Conservation (phyloP, 2,797 vertebrate species). For the Antrozous pallidus region DNA sequence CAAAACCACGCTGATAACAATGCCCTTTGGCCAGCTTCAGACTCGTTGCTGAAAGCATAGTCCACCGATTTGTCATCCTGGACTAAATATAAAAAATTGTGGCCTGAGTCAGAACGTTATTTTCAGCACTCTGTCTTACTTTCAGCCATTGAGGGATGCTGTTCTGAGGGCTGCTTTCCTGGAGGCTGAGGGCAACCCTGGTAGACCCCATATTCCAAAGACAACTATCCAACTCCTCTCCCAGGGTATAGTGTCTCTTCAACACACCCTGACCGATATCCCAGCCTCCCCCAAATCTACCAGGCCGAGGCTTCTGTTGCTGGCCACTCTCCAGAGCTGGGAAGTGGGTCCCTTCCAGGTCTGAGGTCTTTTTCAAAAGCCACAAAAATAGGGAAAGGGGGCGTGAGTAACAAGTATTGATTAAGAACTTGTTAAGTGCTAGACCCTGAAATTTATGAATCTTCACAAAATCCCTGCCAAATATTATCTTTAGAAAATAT, state of each 20-base stretch:
- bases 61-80: slow-evolving; percentile 77
- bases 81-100: slow-evolving; percentile 81
- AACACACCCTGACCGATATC: background rate
- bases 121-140: slow-evolving; percentile 60
- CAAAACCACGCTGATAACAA: slow-evolving; percentile 59
- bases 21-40: slow-evolving; percentile 53
- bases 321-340: background rate
- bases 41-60: slow-evolving; percentile 48
- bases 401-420: background rate
- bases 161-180: slow-evolving; percentile 16
- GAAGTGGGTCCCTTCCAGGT: background rate
- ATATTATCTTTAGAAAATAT: background rate
- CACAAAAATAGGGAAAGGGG: background rate
- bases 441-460: background rate
- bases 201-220: slow-evolving; percentile 44
- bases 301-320: background rate
- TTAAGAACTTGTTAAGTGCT: background rate
- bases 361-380: background rate
- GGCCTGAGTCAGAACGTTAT: slow-evolving; percentile 83
- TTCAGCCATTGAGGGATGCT: background rate
- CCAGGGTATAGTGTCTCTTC: background rate
- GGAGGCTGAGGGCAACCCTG: slow-evolving; percentile 58
- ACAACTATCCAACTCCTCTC: background rate
- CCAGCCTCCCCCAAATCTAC: background rate
- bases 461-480: slow-evolving; percentile 14